Evolutionary conservation across 2,797 vertebrate species (phyloP).

Genomic region (Neosalanx taihuensis): DNA sequence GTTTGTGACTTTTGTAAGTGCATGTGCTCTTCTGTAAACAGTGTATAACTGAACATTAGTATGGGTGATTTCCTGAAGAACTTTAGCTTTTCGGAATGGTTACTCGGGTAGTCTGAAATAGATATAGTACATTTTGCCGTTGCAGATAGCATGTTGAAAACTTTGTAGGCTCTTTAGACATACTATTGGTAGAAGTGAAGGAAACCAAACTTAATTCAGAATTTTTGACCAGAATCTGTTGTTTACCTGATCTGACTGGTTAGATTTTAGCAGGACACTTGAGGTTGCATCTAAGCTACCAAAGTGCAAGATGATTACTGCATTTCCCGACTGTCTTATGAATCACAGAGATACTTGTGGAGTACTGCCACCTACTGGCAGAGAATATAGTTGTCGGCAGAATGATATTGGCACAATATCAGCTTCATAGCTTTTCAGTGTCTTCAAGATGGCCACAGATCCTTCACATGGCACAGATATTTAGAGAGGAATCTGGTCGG

Average conservation of each 20-base stretch:
- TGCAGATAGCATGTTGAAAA: slow-evolving; percentile 38
- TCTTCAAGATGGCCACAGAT: not conserved
- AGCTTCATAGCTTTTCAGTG: not conserved
- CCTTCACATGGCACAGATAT: slow-evolving; percentile 18
- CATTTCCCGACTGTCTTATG: not conserved
- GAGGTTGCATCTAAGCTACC: not conserved
- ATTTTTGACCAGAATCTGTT: not conserved
- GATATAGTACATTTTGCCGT: slow-evolving; percentile 9
- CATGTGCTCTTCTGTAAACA: slow-evolving; percentile 34
- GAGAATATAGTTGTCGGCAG: slow-evolving; percentile 15
- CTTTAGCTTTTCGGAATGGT: slow-evolving; percentile 31
- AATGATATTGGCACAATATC: slow-evolving; percentile 24
- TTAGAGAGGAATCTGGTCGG: not conserved
- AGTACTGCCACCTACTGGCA: slow-evolving; percentile 63
- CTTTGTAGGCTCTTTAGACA: slow-evolving; percentile 13
- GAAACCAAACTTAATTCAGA: slow-evolving; percentile 24
- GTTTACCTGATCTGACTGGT: slow-evolving; percentile 7
- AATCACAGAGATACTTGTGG: slow-evolving; percentile 18
- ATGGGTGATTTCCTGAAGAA: slow-evolving; percentile 34
- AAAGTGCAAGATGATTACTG: not conserved
- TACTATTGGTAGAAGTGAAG: slow-evolving; percentile 15
- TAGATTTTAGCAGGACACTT: slow-evolving; percentile 8
- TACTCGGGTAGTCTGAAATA: slow-evolving; percentile 13
- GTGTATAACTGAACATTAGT: slow-evolving; percentile 27
- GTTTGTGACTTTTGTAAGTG: slow-evolving; percentile 39